phyloP scores from a whole-genome alignment of 2,113 vertebrate species.

The Capreolus pygargus region DNA sequence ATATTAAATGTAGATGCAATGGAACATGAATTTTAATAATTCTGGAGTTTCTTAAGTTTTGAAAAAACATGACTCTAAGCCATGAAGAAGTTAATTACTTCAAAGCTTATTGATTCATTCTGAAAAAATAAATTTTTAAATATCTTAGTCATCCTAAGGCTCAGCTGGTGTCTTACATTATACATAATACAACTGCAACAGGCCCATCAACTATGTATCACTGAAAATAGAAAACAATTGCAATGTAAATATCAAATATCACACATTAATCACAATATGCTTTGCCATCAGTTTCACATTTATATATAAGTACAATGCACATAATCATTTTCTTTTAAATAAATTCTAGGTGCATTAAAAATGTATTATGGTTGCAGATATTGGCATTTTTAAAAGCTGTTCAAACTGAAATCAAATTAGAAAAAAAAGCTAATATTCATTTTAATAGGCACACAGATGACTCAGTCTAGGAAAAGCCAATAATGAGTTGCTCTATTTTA shows the following conservation, averaged over 20 bases:
- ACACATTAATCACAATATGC: neutral
- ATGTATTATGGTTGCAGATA: neutral
- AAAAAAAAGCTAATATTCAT: neutral
- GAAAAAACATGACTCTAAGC: slow-evolving; percentile 64
- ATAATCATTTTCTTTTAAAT: neutral
- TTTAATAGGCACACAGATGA: slow-evolving; percentile 13
- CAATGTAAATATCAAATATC: slow-evolving; percentile 47
- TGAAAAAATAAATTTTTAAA: slow-evolving; percentile 69
- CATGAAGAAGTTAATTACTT: slow-evolving; percentile 70
- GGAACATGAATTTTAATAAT: slow-evolving; percentile 20
- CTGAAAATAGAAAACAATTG: slow-evolving; percentile 36
- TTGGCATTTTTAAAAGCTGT: neutral
- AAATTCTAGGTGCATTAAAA: neutral
- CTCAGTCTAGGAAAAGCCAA: neutral
- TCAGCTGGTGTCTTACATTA: slow-evolving; percentile 57
- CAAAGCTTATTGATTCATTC: slow-evolving; percentile 67
- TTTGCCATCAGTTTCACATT: slow-evolving; percentile 57
- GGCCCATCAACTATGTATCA: slow-evolving; percentile 40
- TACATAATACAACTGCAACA: neutral
- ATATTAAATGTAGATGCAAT: slow-evolving; percentile 51
- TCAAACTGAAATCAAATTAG: slow-evolving; percentile 19
- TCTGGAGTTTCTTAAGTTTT: slow-evolving; percentile 62
- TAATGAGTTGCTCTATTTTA: neutral
- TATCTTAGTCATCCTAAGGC: slow-evolving; percentile 58
- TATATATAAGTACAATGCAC: neutral